phyloP scores from a whole-genome alignment of 2,113 vertebrate genomes.

The Astatotilapia flaviijosephi region DNA sequence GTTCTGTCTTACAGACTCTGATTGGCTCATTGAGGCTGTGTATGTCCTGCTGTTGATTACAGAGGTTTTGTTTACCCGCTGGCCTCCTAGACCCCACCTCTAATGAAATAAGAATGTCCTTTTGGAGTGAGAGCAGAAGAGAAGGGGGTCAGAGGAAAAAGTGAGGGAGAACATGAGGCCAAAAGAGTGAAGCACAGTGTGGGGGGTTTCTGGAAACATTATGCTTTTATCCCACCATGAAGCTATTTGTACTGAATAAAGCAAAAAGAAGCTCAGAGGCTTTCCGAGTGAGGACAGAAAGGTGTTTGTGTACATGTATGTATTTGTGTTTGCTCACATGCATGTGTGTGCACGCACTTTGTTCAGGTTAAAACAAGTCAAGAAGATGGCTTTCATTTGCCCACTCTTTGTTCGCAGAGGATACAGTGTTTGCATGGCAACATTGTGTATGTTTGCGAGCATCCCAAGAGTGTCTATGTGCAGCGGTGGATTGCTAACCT shows the following conservation, averaged over 20 bases:
- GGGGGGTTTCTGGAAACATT: slow-evolving; percentile 56
- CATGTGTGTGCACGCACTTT: slow-evolving; percentile 8
- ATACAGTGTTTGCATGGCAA: slow-evolving; percentile 20
- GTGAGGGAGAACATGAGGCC: slow-evolving; percentile 38
- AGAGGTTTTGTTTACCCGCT: slow-evolving; percentile 68
- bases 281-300: slow-evolving; percentile 54
- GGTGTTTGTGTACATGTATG: slow-evolving; percentile 26
- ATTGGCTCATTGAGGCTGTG: slow-evolving; percentile 53
- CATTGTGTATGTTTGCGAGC: not conserved
- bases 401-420: slow-evolving; percentile 9
- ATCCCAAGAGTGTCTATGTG: not conserved
- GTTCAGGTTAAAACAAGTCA: slow-evolving; percentile 52
- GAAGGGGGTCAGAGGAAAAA: slow-evolving; percentile 44
- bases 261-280: slow-evolving; percentile 51
- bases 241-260: slow-evolving; percentile 68
- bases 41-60: slow-evolving; percentile 60
- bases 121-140: slow-evolving; percentile 42
- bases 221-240: slow-evolving; percentile 64
- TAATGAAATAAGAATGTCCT: slow-evolving; percentile 62
- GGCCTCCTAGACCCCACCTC: slow-evolving; percentile 40
- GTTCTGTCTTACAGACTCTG: slow-evolving; percentile 11
- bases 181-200: slow-evolving; percentile 34
- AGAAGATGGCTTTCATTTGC: slow-evolving; percentile 46
- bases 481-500: not conserved
- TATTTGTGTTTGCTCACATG: not conserved